Evolutionary conservation across 2,888 invertebrate genomes (phyloP).

Genomic region (Latrodectus elegans): DNA sequence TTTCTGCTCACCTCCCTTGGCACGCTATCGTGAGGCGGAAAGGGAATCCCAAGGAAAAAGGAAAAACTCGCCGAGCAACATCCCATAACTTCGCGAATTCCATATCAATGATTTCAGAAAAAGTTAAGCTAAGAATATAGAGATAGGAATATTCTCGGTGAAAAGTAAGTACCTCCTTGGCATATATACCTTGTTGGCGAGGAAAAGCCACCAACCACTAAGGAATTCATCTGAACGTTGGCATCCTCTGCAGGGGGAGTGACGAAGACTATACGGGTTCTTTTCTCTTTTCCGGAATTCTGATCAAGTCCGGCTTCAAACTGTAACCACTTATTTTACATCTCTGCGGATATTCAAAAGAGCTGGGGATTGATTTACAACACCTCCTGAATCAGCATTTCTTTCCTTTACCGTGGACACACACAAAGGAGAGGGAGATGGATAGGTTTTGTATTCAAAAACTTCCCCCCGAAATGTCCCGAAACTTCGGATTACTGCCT

Average conservation of each 20-base stretch:
- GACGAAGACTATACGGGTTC: constrained; percentile 5
- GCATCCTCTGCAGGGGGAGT: constrained; percentile 20
- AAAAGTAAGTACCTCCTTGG: constrained; percentile 7
- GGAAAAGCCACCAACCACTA: constrained; percentile 25
- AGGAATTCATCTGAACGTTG: constrained; percentile 60
- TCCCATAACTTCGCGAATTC: constrained; percentile 62
- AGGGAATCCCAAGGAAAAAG: constrained; percentile 3
- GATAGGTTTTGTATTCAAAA: constrained; percentile 63
- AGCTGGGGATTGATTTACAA: constrained; percentile 66
- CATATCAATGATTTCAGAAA: constrained; percentile 59
- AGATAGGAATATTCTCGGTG: constrained; percentile 25
- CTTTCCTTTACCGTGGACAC: constrained; percentile 22
- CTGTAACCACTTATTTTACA: constrained; percentile 67
- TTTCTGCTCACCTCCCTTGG: constrained; percentile 28
- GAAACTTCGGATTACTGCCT: constrained; percentile 64
- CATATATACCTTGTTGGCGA: constrained; percentile 35
- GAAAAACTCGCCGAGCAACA: constrained; percentile 27
- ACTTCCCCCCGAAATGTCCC: constrained; percentile 45
- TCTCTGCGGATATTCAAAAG: constrained; percentile 66
- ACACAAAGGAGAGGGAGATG: constrained; percentile 51
- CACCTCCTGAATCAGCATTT: constrained; percentile 65
- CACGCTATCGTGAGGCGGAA: constrained; percentile 7
- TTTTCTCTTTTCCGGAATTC: constrained; percentile 51
- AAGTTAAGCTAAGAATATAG: constrained; percentile 65
- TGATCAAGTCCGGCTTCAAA: constrained; percentile 34